Evolutionary conservation across 2,113 vertebrate genomes (phyloP), one percentile per base, ranked within the genome.

Genomic region (Phodopus roborovskii): DNA sequence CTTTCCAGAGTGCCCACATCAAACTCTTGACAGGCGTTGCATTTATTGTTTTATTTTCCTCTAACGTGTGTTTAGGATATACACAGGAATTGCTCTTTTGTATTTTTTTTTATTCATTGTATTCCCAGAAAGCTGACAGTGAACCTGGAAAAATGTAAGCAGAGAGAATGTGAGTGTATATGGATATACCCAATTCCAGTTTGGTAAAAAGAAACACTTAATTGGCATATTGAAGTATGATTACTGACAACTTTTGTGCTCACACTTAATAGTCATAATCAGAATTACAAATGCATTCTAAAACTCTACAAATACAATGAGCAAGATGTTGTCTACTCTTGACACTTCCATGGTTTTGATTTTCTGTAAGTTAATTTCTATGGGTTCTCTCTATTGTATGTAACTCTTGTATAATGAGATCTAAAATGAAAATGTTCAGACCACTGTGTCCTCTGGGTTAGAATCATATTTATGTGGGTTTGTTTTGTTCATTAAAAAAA

Each of bases 191-290:
- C 56, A 84, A 26, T 30, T 91, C 16, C 62, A 89, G 60, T 83
- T 95, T 87, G 50, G 70, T 90, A 88, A 95, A 95, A 95, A 95
- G 75, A 11, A 85, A 74, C 74, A 92, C 33, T 87, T 70, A 86
- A 70, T 5, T 77, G 85, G 5, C 15, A 48, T 28, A 70, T 15
- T 91, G n/a, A 89, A 96, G 39, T 45, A 66, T 85, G 28, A 88
- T 28, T 90, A 73, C 36, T 53, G 68, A 78, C 3, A 5, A 88
- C 13, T 82, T 94, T 68, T 88, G 30, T 68, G 53, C 24, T 86
- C 70, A 53, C 24, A 48, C 90, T 90, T 83, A 91, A 70, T 7
- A 91, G 81, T 75, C 16, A 88, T 81, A 33, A 56, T 82, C 64
- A 87, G 53, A 95, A 94, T 91, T 75, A 77, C 2, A 26, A 17